phyloP scores from a whole-genome alignment of 2,113 vertebrate genomes.

The Suricata suricatta region DNA sequence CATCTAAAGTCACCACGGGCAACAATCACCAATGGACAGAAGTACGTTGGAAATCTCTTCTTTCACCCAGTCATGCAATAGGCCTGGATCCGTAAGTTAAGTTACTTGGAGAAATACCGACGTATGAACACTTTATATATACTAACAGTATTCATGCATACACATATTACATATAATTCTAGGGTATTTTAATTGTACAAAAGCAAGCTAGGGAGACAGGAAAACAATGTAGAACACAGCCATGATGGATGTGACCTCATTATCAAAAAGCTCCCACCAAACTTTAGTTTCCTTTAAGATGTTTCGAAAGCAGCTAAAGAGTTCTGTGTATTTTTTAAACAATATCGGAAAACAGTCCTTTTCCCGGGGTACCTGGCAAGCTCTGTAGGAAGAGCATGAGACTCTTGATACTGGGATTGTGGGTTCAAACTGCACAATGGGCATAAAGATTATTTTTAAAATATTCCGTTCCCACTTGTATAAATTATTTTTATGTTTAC shows the following conservation, averaged over 20 bases:
- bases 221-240: background rate
- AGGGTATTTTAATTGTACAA: background rate
- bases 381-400: background rate
- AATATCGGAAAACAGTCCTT: background rate
- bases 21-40: background rate
- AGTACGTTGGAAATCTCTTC: background rate
- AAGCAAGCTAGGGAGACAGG: background rate
- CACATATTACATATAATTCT: background rate
- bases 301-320: background rate
- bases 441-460: background rate
- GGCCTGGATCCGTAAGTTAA: background rate
- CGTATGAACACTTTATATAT: background rate
- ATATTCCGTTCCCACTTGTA: background rate
- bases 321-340: background rate
- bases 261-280: background rate
- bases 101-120: background rate
- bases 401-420: background rate
- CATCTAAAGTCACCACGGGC: background rate
- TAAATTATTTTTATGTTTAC: background rate
- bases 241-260: background rate
- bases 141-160: background rate
- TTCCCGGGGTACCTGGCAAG: background rate
- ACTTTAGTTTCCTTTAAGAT: background rate
- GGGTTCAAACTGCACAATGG: background rate
- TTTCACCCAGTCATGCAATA: background rate